Percentiles rank a stretch among this genome's conserved stretches.
These are phyloP conservation scores for Pristionchus fissidentatus DNA, from an alignment of 2,888 invertebrate genomes.

Conservation along the genomic window DNA sequence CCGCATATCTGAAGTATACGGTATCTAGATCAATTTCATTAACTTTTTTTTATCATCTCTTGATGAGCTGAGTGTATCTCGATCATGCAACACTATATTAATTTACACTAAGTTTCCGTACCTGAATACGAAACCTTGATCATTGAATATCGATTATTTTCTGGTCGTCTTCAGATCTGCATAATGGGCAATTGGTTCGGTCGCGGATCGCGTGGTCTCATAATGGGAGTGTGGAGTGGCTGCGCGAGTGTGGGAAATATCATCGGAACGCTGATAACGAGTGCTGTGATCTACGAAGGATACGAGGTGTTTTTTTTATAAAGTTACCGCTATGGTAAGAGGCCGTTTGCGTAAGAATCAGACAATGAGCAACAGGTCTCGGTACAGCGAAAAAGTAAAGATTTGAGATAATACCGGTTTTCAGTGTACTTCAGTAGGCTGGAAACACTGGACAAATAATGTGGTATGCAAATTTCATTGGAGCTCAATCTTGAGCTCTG, in stretches of 20 bases:
- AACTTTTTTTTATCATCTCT: not conserved
- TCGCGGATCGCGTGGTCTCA: constrained; percentile 76
- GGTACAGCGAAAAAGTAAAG: too few relatives aligned
- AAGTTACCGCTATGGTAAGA: not conserved
- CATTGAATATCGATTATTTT: not conserved
- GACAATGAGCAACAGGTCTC: too few relatives aligned
- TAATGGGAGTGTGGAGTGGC: constrained; percentile 78
- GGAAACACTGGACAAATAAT: too few relatives aligned
- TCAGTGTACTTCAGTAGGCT: not conserved
- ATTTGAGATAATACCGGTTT: too few relatives aligned
- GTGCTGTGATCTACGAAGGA: constrained; percentile 76
- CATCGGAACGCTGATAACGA: constrained; percentile 77
- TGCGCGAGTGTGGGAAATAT: constrained; percentile 77
- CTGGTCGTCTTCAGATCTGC: constrained; percentile 67
- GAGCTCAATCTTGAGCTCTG: too few relatives aligned
- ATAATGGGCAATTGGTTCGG: constrained; percentile 79
- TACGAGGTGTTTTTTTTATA: constrained; percentile 75
- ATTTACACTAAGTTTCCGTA: not conserved
- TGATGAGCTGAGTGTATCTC: not conserved
- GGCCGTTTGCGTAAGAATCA: too few relatives aligned
- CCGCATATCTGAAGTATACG: too few relatives aligned
- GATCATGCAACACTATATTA: not conserved
- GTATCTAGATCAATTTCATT: too few relatives aligned
- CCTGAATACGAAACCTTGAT: too few relatives aligned
- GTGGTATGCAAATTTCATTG: not conserved